Base-by-base conservation (phyloP, 2,797 vertebrate species). In the Neosilurus hyrtlii region DNA sequence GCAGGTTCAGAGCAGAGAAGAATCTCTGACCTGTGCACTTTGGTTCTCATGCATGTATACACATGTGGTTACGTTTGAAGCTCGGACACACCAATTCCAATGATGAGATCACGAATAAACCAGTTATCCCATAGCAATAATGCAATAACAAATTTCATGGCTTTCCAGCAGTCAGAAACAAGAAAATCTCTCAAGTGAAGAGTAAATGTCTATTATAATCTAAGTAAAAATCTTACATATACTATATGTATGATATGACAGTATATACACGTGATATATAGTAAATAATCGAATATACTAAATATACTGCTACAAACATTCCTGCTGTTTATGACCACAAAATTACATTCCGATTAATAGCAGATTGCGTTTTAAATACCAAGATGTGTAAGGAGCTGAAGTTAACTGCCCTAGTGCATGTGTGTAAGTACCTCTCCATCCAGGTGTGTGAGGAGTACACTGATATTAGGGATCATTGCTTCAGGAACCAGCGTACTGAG, bases 391-490 rank as follows among this genome's bases (percentile, higher is more conserved):
- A 68, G 18, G 30, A 2, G 14, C 16, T 67, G 54, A 0, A 22
- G 1, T 14, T 26, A 8, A 77, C 24, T 52, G 24, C 3, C 18
- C 1, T 14, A 0, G 51, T 52, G 52, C n/a, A 9, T 57, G 62
- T 57, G 12, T 68, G 37, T 61, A 8, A 7, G 14, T 92, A 98
- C 98, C 95, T 99, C 97, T 89, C 96, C 96, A 85, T 99, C 96
- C 92, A 99, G 91, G 86, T 97, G 96, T 84, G 90, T 93, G 83
- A 99, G 89, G 1, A 99, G 92, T 88, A 99, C 92, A 37, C 97
- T 99, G 75, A 99, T 95, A 90, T 96, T 96, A 82, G 96, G 95
- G 57, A 98, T 93, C 89, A 99, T 93, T 59, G 94, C 82, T 59
- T 95, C 91, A 8, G 98, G 97, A 51, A 96, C 90, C 67, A 92